These are phyloP conservation scores for Acleris sparsana DNA, from an alignment of 2,888 invertebrate species.

Conservation along the genomic window DNA sequence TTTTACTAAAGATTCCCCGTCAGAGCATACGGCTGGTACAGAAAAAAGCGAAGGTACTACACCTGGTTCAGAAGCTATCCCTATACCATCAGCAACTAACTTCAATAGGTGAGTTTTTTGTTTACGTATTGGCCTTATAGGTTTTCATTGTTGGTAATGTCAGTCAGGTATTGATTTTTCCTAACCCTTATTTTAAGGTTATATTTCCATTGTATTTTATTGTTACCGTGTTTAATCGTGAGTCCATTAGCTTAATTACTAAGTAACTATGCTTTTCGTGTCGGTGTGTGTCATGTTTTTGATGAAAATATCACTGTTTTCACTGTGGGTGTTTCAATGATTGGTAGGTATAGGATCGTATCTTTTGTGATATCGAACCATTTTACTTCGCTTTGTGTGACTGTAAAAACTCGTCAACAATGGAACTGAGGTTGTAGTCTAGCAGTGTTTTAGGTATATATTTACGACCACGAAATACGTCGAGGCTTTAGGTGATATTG, in stretches of 20 bases:
- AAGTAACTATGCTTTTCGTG: constrained; percentile 53
- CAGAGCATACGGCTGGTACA: constrained; percentile 69
- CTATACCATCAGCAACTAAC: constrained; percentile 70
- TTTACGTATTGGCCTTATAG: constrained; percentile 51
- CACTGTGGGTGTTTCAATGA: constrained; percentile 46
- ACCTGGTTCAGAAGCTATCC: constrained; percentile 73
- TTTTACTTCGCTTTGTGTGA: constrained; percentile 24
- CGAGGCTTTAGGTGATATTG: background rate
- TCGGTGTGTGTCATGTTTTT: constrained; percentile 66
- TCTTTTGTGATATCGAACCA: constrained; percentile 20
- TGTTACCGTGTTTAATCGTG: constrained; percentile 56
- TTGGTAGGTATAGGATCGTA: constrained; percentile 48
- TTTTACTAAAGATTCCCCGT: constrained; percentile 70
- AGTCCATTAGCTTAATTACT: constrained; percentile 69
- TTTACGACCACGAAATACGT: background rate
- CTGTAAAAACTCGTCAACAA: constrained; percentile 19
- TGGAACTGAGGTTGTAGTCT: background rate
- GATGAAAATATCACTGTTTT: constrained; percentile 57
- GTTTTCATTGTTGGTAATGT: constrained; percentile 64
- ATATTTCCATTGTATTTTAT: constrained; percentile 71
- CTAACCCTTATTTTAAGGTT: constrained; percentile 71
- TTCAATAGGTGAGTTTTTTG: constrained; percentile 72
- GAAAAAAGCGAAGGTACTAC: constrained; percentile 76
- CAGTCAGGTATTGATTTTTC: constrained; percentile 78
- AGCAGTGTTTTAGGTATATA: background rate